These are phyloP conservation scores for Aelia acuminata DNA, from an alignment of 2,888 invertebrate species.

Conservation along the genomic window DNA sequence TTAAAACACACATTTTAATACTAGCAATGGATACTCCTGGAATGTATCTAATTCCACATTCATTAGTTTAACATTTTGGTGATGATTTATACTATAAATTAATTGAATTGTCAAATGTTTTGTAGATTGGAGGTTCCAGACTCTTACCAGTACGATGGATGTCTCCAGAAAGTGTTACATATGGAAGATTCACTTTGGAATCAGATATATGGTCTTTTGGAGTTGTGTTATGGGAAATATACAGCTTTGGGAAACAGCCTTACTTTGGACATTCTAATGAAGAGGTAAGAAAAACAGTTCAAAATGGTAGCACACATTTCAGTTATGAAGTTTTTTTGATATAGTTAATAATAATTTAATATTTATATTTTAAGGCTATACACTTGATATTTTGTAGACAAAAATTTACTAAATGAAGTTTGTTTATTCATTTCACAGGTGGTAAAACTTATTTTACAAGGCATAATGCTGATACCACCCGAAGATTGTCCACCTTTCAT, in stretches of 20 bases:
- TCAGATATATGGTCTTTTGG: slow-evolving; percentile 96
- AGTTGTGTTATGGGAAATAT: slow-evolving; percentile 94
- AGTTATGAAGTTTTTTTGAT: not conserved
- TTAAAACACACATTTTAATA: no score
- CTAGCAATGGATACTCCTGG: no score
- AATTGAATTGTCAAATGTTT: not conserved
- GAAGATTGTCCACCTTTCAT: slow-evolving; percentile 82
- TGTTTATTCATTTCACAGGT: slow-evolving; percentile 70
- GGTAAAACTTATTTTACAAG: slow-evolving; percentile 83
- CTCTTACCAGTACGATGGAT: slow-evolving; percentile 95
- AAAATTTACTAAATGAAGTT: not conserved
- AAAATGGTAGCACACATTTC: not conserved
- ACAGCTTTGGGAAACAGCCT: slow-evolving; percentile 92
- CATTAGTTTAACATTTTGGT: no score
- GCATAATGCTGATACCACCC: slow-evolving; percentile 84
- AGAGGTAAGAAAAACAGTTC: slow-evolving; percentile 72
- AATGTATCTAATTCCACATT: no score
- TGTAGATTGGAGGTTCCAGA: slow-evolving; percentile 80
- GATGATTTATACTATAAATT: no score
- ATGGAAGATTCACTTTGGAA: slow-evolving; percentile 90
- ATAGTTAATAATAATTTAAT: not conserved
- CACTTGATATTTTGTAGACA: not conserved
- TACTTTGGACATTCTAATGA: slow-evolving; percentile 93
- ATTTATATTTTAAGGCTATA: not conserved
- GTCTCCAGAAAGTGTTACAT: slow-evolving; percentile 93